These are phyloP conservation scores for Pelochelys cantorii DNA, from an alignment of 2,797 vertebrate genomes.

Conservation along the genomic window DNA sequence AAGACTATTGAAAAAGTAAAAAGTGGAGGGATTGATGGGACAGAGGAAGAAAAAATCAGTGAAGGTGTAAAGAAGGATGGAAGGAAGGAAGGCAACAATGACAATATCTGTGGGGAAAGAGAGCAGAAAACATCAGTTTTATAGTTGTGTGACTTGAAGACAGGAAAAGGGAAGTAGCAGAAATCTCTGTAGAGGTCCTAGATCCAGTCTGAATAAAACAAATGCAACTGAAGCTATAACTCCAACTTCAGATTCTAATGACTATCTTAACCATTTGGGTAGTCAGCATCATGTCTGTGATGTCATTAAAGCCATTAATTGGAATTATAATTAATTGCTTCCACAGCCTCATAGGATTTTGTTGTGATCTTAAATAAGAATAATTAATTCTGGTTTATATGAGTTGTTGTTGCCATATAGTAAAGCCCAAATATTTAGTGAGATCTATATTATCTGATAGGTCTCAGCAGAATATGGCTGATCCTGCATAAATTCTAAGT, in stretches of 20 bases:
- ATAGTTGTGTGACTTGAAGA: neutral
- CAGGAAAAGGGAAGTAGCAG: neutral
- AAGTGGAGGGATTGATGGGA: neutral
- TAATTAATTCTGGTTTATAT: neutral
- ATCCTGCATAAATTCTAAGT: too few relatives aligned
- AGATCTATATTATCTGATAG: too few relatives aligned
- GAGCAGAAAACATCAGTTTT: neutral
- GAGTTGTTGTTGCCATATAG: neutral
- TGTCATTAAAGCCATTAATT: neutral
- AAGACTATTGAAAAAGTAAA: neutral
- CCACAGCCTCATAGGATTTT: neutral
- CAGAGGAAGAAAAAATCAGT: neutral
- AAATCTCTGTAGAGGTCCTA: fast-evolving
- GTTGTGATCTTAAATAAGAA: neutral
- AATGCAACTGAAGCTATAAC: neutral
- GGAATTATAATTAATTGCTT: neutral
- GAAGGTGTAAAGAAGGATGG: neutral
- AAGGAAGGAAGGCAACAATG: neutral
- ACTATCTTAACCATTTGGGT: neutral
- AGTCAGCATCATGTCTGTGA: neutral
- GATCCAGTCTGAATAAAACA: too few relatives aligned
- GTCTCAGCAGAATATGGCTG: too few relatives aligned
- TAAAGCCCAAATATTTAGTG: neutral
- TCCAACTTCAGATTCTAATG: neutral
- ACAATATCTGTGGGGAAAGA: neutral